These are phyloP conservation scores for Callitettix versicolor DNA, from an alignment of 1,140 invertebrate genomes.

Conservation along the genomic window DNA sequence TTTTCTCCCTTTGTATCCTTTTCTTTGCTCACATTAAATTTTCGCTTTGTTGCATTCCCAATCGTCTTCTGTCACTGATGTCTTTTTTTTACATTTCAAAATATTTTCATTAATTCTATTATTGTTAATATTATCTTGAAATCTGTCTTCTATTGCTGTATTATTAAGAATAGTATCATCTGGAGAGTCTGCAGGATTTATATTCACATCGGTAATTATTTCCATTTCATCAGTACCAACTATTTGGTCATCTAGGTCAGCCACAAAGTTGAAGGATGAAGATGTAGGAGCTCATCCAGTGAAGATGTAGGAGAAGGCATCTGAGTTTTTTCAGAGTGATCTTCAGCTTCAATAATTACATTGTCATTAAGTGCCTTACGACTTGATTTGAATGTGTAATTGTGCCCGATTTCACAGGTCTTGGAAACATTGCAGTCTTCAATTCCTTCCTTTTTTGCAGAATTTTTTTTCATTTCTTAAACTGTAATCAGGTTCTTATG, in stretches of 20 bases:
- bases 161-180: neutral
- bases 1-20: neutral
- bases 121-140: neutral
- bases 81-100: neutral
- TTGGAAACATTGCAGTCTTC: too few species aligned
- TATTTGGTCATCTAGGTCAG: neutral
- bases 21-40: neutral
- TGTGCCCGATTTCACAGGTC: neutral
- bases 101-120: neutral
- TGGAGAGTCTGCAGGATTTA: neutral
- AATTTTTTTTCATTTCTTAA: neutral
- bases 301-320: neutral
- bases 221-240: neutral
- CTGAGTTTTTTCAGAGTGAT: constrained; percentile 2
- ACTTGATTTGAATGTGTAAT: neutral
- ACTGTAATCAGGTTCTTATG: neutral
- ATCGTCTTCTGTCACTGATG: neutral
- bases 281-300: too few species aligned
- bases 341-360: constrained; percentile 4
- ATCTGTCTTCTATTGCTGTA: neutral
- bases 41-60: neutral
- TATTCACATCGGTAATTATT: neutral
- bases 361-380: neutral
- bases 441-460: too few species aligned
- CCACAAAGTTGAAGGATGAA: neutral